phyloP scores from a whole-genome alignment of 2,888 invertebrate species.

The Dasypolia templi region DNA sequence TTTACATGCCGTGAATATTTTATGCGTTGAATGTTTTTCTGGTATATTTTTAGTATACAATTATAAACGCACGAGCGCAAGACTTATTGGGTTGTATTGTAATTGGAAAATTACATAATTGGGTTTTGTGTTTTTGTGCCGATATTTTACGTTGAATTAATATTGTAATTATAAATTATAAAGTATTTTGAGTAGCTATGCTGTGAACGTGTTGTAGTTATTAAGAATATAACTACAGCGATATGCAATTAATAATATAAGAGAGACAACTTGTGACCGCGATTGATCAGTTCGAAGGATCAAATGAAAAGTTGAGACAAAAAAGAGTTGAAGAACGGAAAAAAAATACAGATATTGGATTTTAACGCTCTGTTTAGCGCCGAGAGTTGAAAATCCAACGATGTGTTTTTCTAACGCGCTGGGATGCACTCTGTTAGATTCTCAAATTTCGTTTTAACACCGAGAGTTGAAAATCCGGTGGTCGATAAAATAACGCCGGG shows the following conservation, averaged over 20 bases:
- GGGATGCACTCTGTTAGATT: too few species aligned
- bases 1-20: constrained; percentile 39
- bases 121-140: not conserved
- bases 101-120: not conserved
- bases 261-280: not conserved
- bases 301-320: too few species aligned
- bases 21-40: constrained; percentile 15
- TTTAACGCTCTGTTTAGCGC: too few species aligned
- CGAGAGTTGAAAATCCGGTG: too few species aligned
- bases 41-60: not conserved
- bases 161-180: not conserved
- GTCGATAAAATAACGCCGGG: too few species aligned
- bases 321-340: too few species aligned
- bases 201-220: not conserved
- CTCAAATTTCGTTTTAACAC: too few species aligned
- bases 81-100: not conserved
- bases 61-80: not conserved
- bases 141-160: not conserved
- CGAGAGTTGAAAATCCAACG: too few species aligned
- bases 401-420: too few species aligned
- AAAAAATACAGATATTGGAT: too few species aligned
- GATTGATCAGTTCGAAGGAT: not conserved
- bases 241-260: not conserved
- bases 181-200: accelerated
- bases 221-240: not conserved